These are phyloP conservation scores for Tinea semifulvella DNA, from an alignment of 2,888 invertebrate species.

Conservation along the genomic window DNA sequence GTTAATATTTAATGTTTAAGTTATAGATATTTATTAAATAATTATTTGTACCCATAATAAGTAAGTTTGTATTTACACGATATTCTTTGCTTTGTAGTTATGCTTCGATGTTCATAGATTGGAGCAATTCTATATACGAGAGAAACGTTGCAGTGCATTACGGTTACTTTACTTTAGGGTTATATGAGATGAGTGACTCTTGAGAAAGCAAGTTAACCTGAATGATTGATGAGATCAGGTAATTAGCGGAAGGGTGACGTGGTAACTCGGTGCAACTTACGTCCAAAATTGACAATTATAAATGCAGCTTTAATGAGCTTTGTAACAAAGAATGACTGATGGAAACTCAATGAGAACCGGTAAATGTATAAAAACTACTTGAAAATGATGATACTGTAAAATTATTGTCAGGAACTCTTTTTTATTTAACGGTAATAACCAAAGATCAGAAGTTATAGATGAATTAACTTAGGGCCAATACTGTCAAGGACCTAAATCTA, in stretches of 20 bases:
- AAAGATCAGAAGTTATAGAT: too few species aligned
- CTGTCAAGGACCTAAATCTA: too few species aligned
- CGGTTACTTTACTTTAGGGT: too few species aligned
- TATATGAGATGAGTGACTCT: neutral
- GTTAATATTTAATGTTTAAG: neutral
- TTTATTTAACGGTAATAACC: too few species aligned
- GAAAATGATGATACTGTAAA: neutral
- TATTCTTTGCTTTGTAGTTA: too few species aligned
- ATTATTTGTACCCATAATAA: too few species aligned
- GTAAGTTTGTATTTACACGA: too few species aligned
- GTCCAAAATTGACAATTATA: slow-evolving; percentile 54
- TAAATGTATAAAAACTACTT: neutral
- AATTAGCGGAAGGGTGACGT: slow-evolving; percentile 4
- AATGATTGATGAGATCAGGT: slow-evolving; percentile 10
- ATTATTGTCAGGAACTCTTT: neutral
- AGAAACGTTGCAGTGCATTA: too few species aligned
- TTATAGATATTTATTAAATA: too few species aligned
- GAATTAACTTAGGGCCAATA: too few species aligned
- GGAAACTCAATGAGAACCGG: slow-evolving; percentile 21
- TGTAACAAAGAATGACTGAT: slow-evolving; percentile 55
- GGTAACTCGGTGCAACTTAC: slow-evolving; percentile 10
- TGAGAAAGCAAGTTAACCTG: neutral
- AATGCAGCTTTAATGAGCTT: slow-evolving; percentile 56
- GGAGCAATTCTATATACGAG: too few species aligned
- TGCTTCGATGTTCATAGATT: too few species aligned